phyloP scores from a whole-genome alignment of 2,797 vertebrate species.

The Dendrocincla fuliginosa region DNA sequence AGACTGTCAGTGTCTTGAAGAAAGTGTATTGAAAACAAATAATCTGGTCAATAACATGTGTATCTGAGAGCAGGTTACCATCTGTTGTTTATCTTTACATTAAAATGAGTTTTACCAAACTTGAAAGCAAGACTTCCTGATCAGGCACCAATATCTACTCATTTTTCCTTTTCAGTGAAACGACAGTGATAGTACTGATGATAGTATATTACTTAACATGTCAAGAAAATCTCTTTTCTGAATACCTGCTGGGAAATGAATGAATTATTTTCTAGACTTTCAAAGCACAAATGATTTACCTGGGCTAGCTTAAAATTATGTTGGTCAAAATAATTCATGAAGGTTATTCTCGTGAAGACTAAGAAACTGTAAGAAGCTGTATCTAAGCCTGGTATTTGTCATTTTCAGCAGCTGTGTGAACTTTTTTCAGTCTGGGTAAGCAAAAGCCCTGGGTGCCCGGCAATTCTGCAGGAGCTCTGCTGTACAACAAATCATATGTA shows the following conservation, averaged over 20 bases:
- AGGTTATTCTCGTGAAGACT: rapidly evolving
- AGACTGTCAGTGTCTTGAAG: not conserved
- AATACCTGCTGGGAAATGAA: not conserved
- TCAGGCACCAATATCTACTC: not conserved
- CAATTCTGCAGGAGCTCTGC: not conserved
- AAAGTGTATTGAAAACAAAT: not conserved
- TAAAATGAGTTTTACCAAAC: not conserved
- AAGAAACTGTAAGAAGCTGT: not conserved
- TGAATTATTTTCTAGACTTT: constrained; percentile 4
- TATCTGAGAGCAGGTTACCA: not conserved
- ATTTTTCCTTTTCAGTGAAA: not conserved
- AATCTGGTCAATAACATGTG: not conserved
- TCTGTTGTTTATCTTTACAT: not conserved
- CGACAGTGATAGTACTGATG: not conserved
- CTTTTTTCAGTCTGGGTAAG: not conserved
- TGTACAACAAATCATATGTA: not conserved
- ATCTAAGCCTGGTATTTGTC: not conserved
- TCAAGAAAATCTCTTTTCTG: not conserved
- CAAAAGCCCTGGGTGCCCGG: not conserved
- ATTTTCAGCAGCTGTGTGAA: not conserved
- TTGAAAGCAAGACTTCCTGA: not conserved
- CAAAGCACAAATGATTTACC: not conserved
- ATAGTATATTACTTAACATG: not conserved
- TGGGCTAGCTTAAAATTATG: not conserved
- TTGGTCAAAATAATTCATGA: constrained; percentile 1